Percentiles rank a stretch among this genome's conserved stretches.
Conservation (phyloP, 2,113 vertebrate species). For the Candoia aspera region DNA sequence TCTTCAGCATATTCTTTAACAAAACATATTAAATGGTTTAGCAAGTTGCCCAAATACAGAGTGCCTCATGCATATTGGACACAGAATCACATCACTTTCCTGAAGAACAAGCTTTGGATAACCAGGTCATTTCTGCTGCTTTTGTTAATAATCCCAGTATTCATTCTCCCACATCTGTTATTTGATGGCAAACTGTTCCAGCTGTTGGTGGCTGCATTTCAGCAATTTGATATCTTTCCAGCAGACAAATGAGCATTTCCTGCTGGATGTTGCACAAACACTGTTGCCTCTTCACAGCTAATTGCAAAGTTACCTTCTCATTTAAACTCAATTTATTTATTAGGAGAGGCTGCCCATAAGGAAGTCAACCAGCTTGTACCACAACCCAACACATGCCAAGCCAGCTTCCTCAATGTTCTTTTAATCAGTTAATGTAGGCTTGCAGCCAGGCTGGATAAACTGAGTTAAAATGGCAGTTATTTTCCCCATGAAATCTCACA, state of each 20-base stretch:
- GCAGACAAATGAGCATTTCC: neutral
- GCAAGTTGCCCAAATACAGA: neutral
- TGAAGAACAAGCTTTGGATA: neutral
- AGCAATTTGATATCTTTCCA: neutral
- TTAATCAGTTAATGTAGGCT: conserved; percentile 9
- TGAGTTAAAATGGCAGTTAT: conserved; percentile 13
- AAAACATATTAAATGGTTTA: neutral
- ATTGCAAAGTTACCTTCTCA: conserved; percentile 3
- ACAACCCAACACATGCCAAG: conserved; percentile 5
- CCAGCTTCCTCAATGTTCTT: neutral
- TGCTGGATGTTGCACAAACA: neutral
- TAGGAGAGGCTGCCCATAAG: neutral
- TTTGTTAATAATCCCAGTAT: neutral
- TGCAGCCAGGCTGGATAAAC: neutral
- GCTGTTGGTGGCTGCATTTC: neutral
- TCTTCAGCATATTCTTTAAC: neutral
- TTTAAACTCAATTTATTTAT: conserved; percentile 21
- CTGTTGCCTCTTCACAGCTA: neutral
- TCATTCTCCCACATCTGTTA: neutral
- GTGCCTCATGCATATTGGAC: neutral
- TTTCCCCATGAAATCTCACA: neutral
- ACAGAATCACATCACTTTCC: neutral
- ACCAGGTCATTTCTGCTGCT: neutral
- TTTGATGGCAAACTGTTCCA: neutral
- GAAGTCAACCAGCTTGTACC: conserved; percentile 18